Percentiles rank a stretch among this genome's conserved stretches.
phyloP scores from a whole-genome alignment of 2,888 invertebrate genomes.

The Drosophila tripunctata region DNA sequence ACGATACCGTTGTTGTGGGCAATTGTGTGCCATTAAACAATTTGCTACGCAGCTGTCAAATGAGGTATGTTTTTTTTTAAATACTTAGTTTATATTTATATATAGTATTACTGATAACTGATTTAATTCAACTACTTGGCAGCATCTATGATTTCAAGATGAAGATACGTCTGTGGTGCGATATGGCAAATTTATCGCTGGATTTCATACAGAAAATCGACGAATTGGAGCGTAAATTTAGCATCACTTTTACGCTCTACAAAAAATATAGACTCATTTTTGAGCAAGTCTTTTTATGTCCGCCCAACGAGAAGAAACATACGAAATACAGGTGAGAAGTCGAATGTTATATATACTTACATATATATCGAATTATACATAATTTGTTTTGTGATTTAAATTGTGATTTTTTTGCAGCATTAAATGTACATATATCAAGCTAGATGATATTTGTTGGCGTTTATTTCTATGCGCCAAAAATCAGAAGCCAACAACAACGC shows the following conservation, averaged over 20 bases:
- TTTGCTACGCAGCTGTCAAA: conserved; percentile 93
- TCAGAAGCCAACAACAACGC: conserved; percentile 92
- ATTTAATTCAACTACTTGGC: conserved; percentile 35
- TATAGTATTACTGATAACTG: neutral
- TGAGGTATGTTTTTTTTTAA: conserved; percentile 87
- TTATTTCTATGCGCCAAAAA: conserved; percentile 95
- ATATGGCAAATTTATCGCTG: conserved; percentile 94
- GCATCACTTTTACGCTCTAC: conserved; percentile 96
- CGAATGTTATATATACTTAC: neutral
- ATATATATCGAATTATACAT: neutral
- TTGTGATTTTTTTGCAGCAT: conserved; percentile 11
- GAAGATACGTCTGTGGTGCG: conserved; percentile 97
- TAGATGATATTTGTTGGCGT: conserved; percentile 98
- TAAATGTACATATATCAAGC: conserved; percentile 90
- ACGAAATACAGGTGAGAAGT: conserved; percentile 80
- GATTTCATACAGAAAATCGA: conserved; percentile 93
- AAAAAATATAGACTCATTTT: conserved; percentile 96
- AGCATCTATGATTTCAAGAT: conserved; percentile 97
- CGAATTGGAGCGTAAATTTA: conserved; percentile 94
- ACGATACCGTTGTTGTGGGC: conserved; percentile 91
- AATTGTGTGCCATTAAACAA: conserved; percentile 96
- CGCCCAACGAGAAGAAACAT: conserved; percentile 83
- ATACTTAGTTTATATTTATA: too few relatives aligned
- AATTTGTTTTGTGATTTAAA: neutral
- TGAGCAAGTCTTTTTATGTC: conserved; percentile 91